Evolutionary conservation across 2,113 vertebrate species (phyloP).

Genomic region (pig (Sus scrofa)): DNA sequence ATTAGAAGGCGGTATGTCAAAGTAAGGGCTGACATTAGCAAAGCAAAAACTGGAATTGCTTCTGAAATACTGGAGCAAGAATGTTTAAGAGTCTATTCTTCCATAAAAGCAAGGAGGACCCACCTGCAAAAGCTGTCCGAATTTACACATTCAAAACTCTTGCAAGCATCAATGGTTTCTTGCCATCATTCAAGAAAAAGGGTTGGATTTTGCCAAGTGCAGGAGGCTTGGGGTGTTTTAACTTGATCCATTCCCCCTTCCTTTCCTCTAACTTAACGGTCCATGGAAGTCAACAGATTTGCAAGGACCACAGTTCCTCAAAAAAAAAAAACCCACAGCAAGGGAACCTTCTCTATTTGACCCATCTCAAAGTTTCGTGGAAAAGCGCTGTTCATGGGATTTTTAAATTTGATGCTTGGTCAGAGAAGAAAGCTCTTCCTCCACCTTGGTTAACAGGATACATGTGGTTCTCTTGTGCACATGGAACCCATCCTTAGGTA

Average conservation of each 20-base stretch:
- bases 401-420: background rate
- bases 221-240: no score
- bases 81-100: background rate
- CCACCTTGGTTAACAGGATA: no score
- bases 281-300: background rate
- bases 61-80: background rate
- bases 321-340: no score
- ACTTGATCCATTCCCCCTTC: fast-evolving
- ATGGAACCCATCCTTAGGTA: no score
- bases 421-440: background rate
- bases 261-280: no score
- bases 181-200: no score
- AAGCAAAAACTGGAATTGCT: background rate
- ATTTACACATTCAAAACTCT: background rate
- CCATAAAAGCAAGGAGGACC: background rate
- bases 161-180: no score
- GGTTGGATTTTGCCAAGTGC: background rate
- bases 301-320: background rate
- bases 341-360: background rate
- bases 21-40: background rate
- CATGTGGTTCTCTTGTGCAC: no score
- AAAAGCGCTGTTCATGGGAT: background rate
- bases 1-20: background rate
- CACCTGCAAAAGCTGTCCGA: no score
- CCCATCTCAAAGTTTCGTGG: no score